Conservation (phyloP, 2,888 invertebrate genomes). For the Malthinus seriepunctatus region DNA sequence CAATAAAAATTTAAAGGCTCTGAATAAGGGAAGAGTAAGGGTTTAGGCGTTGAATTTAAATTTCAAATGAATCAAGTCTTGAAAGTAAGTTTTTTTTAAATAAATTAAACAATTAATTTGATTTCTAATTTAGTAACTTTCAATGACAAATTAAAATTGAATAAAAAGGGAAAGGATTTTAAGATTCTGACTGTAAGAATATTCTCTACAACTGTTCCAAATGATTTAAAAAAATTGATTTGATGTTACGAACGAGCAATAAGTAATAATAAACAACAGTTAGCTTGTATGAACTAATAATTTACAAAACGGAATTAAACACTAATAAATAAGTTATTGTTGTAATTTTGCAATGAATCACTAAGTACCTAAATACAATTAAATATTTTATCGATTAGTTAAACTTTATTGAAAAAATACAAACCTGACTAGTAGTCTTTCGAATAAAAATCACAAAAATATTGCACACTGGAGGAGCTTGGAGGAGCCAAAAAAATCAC, state of each 20-base stretch:
- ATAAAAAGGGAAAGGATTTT: no score
- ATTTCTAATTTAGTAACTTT: no score
- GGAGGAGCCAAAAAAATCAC: neutral
- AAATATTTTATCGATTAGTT: neutral
- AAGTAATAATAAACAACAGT: conserved; percentile 4
- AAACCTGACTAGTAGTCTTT: neutral
- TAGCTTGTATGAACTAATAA: neutral
- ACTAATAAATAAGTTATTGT: conserved; percentile 1
- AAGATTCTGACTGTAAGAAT: no score
- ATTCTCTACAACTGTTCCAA: no score
- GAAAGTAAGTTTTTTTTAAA: neutral
- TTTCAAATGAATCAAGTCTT: no score
- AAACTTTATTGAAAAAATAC: neutral
- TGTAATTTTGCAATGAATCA: neutral
- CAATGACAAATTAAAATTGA: no score
- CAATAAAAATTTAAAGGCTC: no score
- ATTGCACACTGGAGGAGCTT: conserved; percentile 1
- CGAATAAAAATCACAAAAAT: conserved; percentile 5
- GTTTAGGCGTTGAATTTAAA: no score
- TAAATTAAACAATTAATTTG: no score
- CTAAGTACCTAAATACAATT: neutral
- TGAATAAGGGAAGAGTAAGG: no score
- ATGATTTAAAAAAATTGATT: no score
- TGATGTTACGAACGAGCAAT: neutral
- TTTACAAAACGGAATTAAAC: conserved; percentile 6